These are phyloP conservation scores for Poecile montanus DNA, from an alignment of 2,797 vertebrate genomes.

Conservation along the genomic window DNA sequence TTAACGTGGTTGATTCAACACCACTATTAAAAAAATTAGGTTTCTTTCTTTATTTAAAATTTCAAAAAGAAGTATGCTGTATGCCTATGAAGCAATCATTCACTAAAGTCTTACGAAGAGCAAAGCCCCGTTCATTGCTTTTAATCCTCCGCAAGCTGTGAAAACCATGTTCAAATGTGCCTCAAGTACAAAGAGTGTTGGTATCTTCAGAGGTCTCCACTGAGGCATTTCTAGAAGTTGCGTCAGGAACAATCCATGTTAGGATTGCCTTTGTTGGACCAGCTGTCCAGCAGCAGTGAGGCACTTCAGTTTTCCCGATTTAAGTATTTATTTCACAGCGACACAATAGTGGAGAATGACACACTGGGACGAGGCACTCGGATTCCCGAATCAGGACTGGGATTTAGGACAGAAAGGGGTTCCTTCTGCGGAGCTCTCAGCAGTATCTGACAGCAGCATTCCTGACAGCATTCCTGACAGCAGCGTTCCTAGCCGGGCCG, in stretches of 20 bases:
- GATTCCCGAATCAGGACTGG: neutral
- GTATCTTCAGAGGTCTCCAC: neutral
- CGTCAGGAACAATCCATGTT: neutral
- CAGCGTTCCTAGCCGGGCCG: neutral
- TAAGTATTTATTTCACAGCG: neutral
- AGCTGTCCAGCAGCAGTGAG: neutral
- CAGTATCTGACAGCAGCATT: neutral
- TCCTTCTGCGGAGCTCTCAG: neutral
- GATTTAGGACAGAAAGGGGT: neutral
- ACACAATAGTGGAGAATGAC: neutral
- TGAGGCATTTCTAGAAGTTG: conserved; percentile 3
- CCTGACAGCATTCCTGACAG: neutral
- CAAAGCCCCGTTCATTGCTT: neutral
- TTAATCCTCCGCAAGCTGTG: neutral
- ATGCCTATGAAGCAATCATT: neutral
- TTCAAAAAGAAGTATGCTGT: neutral
- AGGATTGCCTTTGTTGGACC: neutral
- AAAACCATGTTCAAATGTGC: neutral
- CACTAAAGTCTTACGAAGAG: neutral
- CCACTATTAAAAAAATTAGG: neutral
- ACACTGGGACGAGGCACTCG: neutral
- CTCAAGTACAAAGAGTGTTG: neutral
- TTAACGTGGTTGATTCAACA: neutral
- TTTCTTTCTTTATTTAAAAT: neutral
- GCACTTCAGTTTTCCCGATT: neutral